Evolutionary conservation across 1,140 invertebrate species (phyloP), one percentile per base, ranked within the genome.

Genomic region (Anastatus disparis): DNA sequence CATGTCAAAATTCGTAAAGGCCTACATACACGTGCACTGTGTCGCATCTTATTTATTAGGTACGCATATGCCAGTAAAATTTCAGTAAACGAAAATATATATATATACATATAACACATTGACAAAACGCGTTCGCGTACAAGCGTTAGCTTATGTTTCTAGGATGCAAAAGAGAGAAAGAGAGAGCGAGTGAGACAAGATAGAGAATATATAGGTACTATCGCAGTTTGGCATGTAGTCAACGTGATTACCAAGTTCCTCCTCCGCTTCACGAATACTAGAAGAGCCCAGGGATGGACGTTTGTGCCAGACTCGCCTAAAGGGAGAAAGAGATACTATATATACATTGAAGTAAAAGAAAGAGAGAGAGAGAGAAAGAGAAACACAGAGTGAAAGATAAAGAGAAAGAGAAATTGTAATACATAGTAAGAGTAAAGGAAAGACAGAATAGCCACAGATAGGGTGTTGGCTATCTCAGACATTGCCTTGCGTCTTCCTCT

Each of bases 401-500:
- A 31, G 59, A 20, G 44, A 44, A 55, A 52, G 13, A 27, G 40
- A n/a, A 26, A 6, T 42, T 2, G 56, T 17, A 35, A 10, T 35
- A 4, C 4, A 35, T 10, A 10, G 10, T 4, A 10, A 9, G 29
- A 20, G 58, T 50, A 8, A 71, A 70, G 74, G 71, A 73, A 73
- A 68, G 75, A 52, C 38, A 56, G 65, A 69, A 35, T 58, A 59
- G 75, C 75, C 76, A 76, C 81, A 80, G 77, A 82, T 78, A 75
- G 80, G 80, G 81, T 83, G 79, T 81, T 81, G 78, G 80, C 63
- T 62, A 62, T 53, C 53, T 76, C 77, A 74, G 63, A 72, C 77
- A n/a, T 75, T 74, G 69, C 72, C 72, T 74, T 71, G n/a, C 75
- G 61, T 74, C 71, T 69, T 76, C 63, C 73, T 69, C 46, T 48